Evolutionary conservation across 53 echinoderm and acorn worm species (phyloP).

Genomic region (Holothuria leucospilota): DNA sequence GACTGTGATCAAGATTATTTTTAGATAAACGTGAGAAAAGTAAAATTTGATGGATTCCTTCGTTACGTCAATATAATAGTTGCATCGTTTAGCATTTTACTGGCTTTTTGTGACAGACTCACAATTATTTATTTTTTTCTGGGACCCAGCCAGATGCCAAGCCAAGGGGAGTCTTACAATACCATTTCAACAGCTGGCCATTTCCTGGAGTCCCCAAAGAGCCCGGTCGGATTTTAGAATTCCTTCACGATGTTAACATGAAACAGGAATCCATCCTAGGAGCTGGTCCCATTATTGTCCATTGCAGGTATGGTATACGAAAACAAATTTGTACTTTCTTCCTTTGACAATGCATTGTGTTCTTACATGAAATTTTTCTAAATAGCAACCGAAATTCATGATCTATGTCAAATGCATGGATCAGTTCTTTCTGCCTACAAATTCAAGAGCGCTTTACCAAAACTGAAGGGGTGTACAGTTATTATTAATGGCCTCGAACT

Average conservation of each 20-base stretch:
- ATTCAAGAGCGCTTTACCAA: no score
- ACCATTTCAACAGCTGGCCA: conserved; percentile 97
- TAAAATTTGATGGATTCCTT: no score
- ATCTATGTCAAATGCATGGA: no score
- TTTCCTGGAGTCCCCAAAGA: conserved; percentile 89
- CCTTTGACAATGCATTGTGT: no score
- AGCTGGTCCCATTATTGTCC: conserved; percentile 92
- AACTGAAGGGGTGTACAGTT: no score
- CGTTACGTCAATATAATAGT: no score
- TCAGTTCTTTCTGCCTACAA: no score
- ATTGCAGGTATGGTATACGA: conserved; percentile 85
- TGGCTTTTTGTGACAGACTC: neutral
- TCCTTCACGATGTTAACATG: conserved; percentile 77
- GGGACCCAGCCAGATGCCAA: neutral
- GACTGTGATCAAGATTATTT: neutral
- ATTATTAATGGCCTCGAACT: no score
- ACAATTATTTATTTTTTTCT: neutral
- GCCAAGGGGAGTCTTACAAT: conserved; percentile 72
- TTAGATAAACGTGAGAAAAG: neutral
- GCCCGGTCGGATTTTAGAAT: conserved; percentile 90
- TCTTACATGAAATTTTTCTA: no score
- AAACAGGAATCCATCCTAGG: conserved; percentile 85
- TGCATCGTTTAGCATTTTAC: no score
- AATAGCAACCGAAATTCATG: no score
- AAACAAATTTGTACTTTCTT: no score